Percentiles rank a stretch among this genome's conserved stretches.
Conservation (phyloP, 2,113 vertebrate species). For the Salvelinus namaycush region DNA sequence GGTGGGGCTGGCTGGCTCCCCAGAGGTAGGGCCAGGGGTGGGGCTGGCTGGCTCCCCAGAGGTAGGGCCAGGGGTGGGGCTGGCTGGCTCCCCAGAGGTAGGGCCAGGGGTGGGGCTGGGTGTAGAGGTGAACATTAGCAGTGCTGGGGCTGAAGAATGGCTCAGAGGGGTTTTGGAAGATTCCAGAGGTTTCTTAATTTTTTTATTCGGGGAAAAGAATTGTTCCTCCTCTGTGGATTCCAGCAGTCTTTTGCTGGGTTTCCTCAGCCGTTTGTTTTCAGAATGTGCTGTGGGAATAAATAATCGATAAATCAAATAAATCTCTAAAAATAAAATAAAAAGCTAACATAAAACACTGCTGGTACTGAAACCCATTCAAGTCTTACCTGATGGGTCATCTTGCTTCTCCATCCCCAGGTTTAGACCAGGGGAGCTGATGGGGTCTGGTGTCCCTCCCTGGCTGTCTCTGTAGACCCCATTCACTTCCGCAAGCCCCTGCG, state of each 20-base stretch:
- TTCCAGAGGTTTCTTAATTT: constrained; percentile 80
- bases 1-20: too few species aligned
- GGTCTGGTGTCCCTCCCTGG: constrained; percentile 26
- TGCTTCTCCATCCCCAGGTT: constrained; percentile 30
- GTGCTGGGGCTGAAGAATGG: not conserved
- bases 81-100: not conserved
- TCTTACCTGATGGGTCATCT: constrained; percentile 55
- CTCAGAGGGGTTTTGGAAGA: constrained; percentile 52
- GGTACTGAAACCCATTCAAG: too few species aligned
- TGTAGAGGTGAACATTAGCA: too few species aligned
- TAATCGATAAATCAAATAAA: not conserved
- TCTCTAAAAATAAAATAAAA: too few species aligned
- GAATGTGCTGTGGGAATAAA: constrained; percentile 52
- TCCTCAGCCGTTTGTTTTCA: constrained; percentile 91
- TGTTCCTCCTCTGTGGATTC: constrained; percentile 90
- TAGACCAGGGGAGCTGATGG: constrained; percentile 16
- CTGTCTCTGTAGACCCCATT: constrained; percentile 49
- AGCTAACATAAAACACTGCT: too few species aligned
- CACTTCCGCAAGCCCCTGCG: constrained; percentile 30
- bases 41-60: too few species aligned
- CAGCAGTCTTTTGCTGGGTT: constrained; percentile 90
- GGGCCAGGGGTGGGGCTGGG: not conserved
- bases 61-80: too few species aligned
- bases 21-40: too few species aligned
- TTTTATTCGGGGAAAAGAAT: constrained; percentile 89